These are phyloP conservation scores for Nerophis ophidion DNA, from an alignment of 2,113 vertebrate genomes.

Conservation along the genomic window DNA sequence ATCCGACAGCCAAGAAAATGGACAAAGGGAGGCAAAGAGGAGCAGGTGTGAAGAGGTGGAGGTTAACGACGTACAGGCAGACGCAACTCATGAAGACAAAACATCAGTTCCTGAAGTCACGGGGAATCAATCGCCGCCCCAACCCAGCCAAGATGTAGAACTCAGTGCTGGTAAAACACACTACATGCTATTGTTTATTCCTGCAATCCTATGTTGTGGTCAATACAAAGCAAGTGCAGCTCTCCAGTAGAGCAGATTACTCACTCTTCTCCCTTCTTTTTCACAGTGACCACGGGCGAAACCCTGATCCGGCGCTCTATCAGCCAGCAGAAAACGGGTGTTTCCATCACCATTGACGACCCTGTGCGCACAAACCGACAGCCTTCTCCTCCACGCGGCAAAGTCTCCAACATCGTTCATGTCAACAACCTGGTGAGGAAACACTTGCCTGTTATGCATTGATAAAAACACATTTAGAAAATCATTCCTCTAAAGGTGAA, in stretches of 20 bases:
- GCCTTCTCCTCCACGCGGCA: slow-evolving; percentile 82
- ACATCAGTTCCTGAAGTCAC: slow-evolving; percentile 56
- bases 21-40: slow-evolving; percentile 74
- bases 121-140: slow-evolving; percentile 67
- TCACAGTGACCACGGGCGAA: slow-evolving; percentile 76
- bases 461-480: too few species aligned
- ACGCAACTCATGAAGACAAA: slow-evolving; percentile 49
- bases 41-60: slow-evolving; percentile 69
- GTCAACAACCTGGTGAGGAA: slow-evolving; percentile 85
- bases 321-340: slow-evolving; percentile 84
- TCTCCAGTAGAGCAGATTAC: background rate
- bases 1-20: slow-evolving; percentile 79
- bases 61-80: slow-evolving; percentile 38
- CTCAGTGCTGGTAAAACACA: slow-evolving; percentile 73
- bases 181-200: too few species aligned
- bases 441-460: background rate
- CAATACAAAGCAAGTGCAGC: too few species aligned
- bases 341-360: slow-evolving; percentile 88
- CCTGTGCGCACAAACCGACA: slow-evolving; percentile 79
- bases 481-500: too few species aligned
- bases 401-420: slow-evolving; percentile 83
- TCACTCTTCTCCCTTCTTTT: background rate
- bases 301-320: slow-evolving; percentile 83
- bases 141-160: slow-evolving; percentile 73
- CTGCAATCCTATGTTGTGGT: too few species aligned